Percentiles rank a stretch among this genome's conserved stretches.
Evolutionary conservation across 1,140 invertebrate genomes (phyloP).

Genomic region (Archegozetes longisetosus): DNA sequence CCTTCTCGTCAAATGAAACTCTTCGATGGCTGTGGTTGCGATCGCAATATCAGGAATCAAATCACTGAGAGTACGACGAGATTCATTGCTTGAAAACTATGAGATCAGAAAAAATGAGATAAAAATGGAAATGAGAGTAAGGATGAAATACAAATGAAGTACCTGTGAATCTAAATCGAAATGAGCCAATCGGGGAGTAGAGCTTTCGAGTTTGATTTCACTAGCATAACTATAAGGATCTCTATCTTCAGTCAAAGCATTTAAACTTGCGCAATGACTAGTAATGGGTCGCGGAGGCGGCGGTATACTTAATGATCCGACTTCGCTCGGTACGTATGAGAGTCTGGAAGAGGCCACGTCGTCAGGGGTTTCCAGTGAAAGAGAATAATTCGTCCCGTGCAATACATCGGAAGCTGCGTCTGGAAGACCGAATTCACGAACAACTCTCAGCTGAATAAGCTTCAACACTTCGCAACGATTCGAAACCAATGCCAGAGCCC

Average conservation of each 20-base stretch:
- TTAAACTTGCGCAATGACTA: neutral
- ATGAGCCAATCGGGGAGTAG: neutral
- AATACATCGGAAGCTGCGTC: conserved; percentile 73
- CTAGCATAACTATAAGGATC: conserved; percentile 10
- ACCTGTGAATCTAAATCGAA: conserved; percentile 12
- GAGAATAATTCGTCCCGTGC: conserved; percentile 29
- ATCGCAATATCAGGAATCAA: conserved; percentile 10
- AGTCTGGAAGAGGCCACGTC: neutral
- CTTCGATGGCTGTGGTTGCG: neutral
- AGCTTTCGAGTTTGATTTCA: conserved; percentile 9
- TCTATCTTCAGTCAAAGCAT: neutral
- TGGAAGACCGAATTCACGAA: conserved; percentile 81
- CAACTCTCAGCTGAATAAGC: conserved; percentile 66
- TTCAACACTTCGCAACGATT: conserved; percentile 57
- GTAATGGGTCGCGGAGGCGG: conserved; percentile 6
- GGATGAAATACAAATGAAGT: neutral
- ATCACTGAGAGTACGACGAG: conserved; percentile 9
- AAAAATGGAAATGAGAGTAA: too few relatives aligned
- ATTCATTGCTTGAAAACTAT: conserved; percentile 13
- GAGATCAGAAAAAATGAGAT: neutral
- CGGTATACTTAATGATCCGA: neutral
- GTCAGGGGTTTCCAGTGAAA: neutral
- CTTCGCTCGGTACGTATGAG: neutral
- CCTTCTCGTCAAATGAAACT: neutral
- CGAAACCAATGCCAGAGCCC: conserved; percentile 53